phyloP scores from a whole-genome alignment of 2,888 invertebrate species.

The Rapana venosa region DNA sequence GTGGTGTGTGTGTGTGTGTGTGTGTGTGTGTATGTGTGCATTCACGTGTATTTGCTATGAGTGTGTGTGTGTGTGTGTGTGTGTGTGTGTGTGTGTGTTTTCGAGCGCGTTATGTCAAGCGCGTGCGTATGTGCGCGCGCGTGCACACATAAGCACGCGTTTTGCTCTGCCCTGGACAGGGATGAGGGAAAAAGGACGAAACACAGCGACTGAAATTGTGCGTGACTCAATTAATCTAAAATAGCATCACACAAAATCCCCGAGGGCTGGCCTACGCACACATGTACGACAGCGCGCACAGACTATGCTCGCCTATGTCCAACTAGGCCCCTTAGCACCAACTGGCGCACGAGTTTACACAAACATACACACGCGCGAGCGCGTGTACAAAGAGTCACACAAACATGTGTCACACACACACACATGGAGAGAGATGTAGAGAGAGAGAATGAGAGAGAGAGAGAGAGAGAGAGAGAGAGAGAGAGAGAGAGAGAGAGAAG shows the following conservation, averaged over 20 bases:
- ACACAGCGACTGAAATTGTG: neutral
- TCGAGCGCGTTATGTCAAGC: neutral
- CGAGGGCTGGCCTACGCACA: neutral
- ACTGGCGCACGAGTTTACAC: slow-evolving; percentile 9
- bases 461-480: neutral
- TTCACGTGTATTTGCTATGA: neutral
- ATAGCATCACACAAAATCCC: neutral
- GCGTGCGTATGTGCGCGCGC: neutral
- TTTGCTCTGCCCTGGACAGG: neutral
- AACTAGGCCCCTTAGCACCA: slow-evolving; percentile 1
- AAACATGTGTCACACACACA: neutral
- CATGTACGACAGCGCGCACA: slow-evolving; percentile 1
- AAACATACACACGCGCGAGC: slow-evolving; percentile 14
- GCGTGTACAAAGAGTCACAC: neutral
- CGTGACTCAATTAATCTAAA: neutral
- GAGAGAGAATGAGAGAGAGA: neutral
- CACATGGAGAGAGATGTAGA: neutral
- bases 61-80: slow-evolving; percentile 5
- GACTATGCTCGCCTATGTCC: neutral
- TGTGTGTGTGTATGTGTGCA: neutral
- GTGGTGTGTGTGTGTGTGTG: neutral
- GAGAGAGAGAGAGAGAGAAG: neutral
- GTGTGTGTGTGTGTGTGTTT: neutral
- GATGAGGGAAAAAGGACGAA: neutral
- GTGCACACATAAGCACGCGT: neutral